Evolutionary conservation across 2,113 vertebrate species (phyloP).

Genomic region (Sus scrofa): DNA sequence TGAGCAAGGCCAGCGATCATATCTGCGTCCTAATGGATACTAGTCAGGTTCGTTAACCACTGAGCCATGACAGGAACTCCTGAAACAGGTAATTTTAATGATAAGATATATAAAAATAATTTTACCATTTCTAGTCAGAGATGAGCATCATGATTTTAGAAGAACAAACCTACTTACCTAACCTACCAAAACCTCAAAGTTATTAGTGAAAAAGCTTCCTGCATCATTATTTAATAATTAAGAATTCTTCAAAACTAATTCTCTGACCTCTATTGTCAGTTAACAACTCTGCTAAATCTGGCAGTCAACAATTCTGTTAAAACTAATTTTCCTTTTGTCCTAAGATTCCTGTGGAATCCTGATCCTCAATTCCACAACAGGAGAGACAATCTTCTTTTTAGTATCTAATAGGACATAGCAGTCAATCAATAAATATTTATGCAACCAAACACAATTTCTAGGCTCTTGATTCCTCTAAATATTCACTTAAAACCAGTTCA

Average conservation of each 20-base stretch:
- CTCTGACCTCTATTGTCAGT: not conserved
- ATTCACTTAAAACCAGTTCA: slow-evolving; percentile 25
- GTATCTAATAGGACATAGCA: not conserved
- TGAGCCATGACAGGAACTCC: no score
- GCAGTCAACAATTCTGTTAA: slow-evolving; percentile 36
- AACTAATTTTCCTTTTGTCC: slow-evolving; percentile 20
- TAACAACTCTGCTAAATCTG: no score
- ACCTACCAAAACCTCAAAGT: slow-evolving; percentile 7
- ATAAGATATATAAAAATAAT: slow-evolving; percentile 3
- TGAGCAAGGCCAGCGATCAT: no score
- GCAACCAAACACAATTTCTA: slow-evolving; percentile 1
- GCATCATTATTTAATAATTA: slow-evolving; percentile 46
- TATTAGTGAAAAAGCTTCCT: not conserved
- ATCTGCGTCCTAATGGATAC: no score
- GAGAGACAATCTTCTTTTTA: not conserved
- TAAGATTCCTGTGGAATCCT: not conserved
- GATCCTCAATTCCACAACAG: not conserved
- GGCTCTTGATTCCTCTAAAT: slow-evolving; percentile 35
- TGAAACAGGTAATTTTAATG: slow-evolving; percentile 43
- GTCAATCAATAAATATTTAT: slow-evolving; percentile 16
- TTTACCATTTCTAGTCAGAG: slow-evolving; percentile 60
- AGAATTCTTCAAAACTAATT: slow-evolving; percentile 38
- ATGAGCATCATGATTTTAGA: not conserved
- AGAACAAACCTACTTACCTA: not conserved
- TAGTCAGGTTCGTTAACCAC: no score